These are phyloP conservation scores for Hirtodrosophila cameraria DNA, from an alignment of 2,888 invertebrate genomes.

Conservation along the genomic window DNA sequence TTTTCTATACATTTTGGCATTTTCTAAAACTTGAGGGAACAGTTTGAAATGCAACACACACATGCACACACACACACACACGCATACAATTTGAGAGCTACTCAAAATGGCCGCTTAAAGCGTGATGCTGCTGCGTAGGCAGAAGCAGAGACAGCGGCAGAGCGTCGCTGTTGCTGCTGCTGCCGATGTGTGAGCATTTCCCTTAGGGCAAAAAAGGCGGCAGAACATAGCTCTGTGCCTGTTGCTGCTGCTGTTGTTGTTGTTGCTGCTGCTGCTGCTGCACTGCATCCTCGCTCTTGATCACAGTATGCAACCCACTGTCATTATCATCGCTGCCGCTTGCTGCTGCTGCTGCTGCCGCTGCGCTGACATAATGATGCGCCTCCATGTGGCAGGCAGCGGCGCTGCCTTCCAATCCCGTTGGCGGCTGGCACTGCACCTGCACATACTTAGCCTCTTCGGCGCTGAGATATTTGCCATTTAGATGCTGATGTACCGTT, in stretches of 20 bases:
- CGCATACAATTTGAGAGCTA: neutral
- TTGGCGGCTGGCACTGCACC: constrained; percentile 69
- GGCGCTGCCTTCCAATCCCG: constrained; percentile 75
- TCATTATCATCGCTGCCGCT: constrained; percentile 74
- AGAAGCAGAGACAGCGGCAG: constrained; percentile 31
- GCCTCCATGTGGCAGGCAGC: constrained; percentile 78
- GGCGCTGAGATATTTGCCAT: constrained; percentile 81
- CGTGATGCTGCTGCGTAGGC: constrained; percentile 32
- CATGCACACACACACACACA: constrained; percentile 20
- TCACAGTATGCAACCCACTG: constrained; percentile 81
- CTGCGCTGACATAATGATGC: constrained; percentile 62
- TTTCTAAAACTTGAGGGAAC: constrained; percentile 38
- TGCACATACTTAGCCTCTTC: constrained; percentile 83
- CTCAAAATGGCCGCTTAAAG: constrained; percentile 75
- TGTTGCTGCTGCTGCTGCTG: constrained; percentile 62
- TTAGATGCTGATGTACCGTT: constrained; percentile 73
- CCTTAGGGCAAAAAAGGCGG: constrained; percentile 85
- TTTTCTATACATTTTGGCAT: constrained; percentile 21
- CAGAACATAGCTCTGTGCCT: constrained; percentile 84
- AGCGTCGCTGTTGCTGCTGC: constrained; percentile 58
- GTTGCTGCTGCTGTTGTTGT: constrained; percentile 56
- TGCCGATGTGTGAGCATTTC: constrained; percentile 84
- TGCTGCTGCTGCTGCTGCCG: constrained; percentile 40
- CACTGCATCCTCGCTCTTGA: constrained; percentile 82
- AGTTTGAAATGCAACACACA: constrained; percentile 68